A percentile compares a stretch with the other conserved stretches of the same genome.
Evolutionary conservation across 2,113 vertebrate species (phyloP).

Genomic region (Chunga burmeisteri): DNA sequence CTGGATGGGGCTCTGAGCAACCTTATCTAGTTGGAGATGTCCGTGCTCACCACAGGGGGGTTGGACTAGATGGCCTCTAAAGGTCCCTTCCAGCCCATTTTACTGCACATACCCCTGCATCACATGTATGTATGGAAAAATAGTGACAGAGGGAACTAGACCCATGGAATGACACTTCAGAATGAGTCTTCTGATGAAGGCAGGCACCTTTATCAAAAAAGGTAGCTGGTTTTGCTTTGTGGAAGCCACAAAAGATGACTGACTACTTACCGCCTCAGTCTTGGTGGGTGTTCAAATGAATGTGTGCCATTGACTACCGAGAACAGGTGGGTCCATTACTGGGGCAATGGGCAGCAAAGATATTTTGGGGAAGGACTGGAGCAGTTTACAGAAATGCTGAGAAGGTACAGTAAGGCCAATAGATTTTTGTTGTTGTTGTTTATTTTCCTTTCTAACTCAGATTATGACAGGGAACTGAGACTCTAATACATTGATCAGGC

Average conservation of each 20-base stretch:
- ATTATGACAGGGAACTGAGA: not conserved
- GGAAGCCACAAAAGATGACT: not conserved
- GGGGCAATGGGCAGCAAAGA: not conserved
- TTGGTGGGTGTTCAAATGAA: not conserved
- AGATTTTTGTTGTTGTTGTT: not conserved
- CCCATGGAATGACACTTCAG: not conserved
- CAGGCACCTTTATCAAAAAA: not conserved
- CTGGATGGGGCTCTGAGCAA: no score
- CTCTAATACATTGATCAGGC: not conserved
- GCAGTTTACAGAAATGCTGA: not conserved
- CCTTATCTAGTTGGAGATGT: no score
- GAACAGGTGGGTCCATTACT: not conserved
- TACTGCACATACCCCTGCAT: not conserved
- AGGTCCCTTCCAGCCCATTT: not conserved
- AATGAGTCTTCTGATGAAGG: not conserved
- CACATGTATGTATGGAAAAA: not conserved
- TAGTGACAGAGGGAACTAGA: not conserved
- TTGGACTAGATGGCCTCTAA: no score
- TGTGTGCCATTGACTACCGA: not conserved
- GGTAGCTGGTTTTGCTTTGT: not conserved
- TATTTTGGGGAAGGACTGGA: not conserved
- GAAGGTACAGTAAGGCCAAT: not conserved
- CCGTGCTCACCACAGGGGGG: no score
- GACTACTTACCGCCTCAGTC: not conserved
- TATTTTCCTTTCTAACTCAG: not conserved